phyloP scores from a whole-genome alignment of 2,797 vertebrate genomes.

The Sebastes hopkinsi region DNA sequence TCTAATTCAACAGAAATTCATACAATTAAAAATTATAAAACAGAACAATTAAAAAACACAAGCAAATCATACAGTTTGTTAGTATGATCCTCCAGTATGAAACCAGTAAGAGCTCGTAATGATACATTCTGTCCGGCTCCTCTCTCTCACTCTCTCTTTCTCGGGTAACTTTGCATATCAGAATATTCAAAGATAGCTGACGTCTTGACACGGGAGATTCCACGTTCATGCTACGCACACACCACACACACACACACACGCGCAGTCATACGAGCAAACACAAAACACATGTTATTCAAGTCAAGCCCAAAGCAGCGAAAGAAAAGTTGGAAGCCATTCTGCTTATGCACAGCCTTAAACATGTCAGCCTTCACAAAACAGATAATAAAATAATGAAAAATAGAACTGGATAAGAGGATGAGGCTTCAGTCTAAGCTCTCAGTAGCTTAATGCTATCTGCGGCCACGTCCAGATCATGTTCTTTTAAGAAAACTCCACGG shows the following conservation, averaged over 20 bases:
- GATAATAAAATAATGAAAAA: constrained; percentile 59
- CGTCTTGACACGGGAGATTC: constrained; percentile 84
- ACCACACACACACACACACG: not conserved
- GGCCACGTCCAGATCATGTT: constrained; percentile 80
- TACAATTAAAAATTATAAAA: constrained; percentile 56
- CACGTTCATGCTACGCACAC: constrained; percentile 51
- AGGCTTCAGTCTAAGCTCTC: constrained; percentile 60
- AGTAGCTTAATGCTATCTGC: constrained; percentile 45
- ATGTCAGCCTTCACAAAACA: constrained; percentile 70
- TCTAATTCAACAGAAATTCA: constrained; percentile 72
- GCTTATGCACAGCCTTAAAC: constrained; percentile 65
- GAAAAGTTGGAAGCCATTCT: constrained; percentile 70
- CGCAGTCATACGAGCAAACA: constrained; percentile 17
- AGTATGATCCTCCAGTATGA: constrained; percentile 80
- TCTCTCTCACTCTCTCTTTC: constrained; percentile 71
- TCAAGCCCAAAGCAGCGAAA: constrained; percentile 76
- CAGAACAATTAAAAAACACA: constrained; percentile 79
- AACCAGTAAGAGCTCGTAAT: constrained; percentile 88
- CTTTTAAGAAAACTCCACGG: constrained; percentile 81
- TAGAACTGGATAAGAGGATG: constrained; percentile 52
- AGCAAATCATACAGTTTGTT: constrained; percentile 80
- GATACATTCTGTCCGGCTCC: constrained; percentile 86
- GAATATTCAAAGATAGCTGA: constrained; percentile 87
- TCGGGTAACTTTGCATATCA: constrained; percentile 90
- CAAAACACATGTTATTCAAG: constrained; percentile 71